Conservation (phyloP, 2,797 vertebrate genomes). For the Myiothlypis chrysogaster region DNA sequence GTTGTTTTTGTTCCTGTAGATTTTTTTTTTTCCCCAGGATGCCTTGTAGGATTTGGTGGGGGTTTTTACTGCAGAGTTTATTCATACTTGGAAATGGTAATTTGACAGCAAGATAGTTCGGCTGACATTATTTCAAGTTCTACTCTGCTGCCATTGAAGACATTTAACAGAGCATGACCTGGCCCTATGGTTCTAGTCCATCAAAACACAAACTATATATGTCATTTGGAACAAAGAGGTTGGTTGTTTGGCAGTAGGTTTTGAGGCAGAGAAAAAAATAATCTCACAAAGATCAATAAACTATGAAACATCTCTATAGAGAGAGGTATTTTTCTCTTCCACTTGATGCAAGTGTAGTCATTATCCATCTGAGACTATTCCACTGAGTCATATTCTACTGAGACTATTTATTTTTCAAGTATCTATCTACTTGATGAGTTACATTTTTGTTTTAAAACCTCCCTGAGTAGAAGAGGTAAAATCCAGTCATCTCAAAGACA, state of each 20-base stretch:
- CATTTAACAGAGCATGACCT: background rate
- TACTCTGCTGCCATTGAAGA: background rate
- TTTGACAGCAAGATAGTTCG: background rate
- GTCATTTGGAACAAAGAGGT: background rate
- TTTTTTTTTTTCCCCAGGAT: fast-evolving
- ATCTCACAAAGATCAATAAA: background rate
- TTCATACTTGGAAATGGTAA: background rate
- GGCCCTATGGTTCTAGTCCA: background rate
- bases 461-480: background rate
- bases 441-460: background rate
- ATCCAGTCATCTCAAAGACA: background rate
- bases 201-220: background rate
- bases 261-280: background rate
- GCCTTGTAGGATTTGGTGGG: background rate
- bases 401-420: background rate
- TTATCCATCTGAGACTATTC: background rate
- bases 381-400: background rate
- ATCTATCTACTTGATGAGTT: background rate
- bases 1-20: background rate
- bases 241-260: background rate
- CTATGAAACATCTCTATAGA: background rate
- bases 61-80: background rate
- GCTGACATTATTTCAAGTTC: background rate
- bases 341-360: background rate
- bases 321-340: slow-evolving; percentile 7